Base-by-base conservation (phyloP, 2,113 vertebrate genomes). In the Datnioides undecimradiatus region DNA sequence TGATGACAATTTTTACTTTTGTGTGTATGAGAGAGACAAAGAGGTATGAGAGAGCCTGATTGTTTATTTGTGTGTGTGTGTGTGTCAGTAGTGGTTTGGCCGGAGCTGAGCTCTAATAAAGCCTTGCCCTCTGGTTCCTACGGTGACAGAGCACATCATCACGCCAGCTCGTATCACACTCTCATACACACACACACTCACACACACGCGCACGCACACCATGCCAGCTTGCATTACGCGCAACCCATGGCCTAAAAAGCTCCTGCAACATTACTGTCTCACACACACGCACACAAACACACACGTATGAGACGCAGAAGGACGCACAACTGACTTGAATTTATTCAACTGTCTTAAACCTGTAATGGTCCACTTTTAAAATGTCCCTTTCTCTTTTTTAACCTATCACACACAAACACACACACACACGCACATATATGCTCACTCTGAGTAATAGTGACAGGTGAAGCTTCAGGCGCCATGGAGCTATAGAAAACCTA, bases 81-180 rank as follows among this genome's bases (percentile, higher is more conserved):
- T 80, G 83, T 90, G 89, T 91, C 91, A 84, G 86, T 84, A 49
- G 73, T 74, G 55, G 80, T 92, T 89, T 91, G 87, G 73, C 87
- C 87, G 83, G 38, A 81, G 55, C 52, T 9, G 0, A 76, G 80
- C 85, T 85, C 82, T 79, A 81, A 91, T 87, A 88, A 88, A 88
- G 78, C 59, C 57, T 46, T 92, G 84, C 91, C 91, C 92, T 85
- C 83, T 91, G 90, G 91, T 97, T 97, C 94, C 91, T 90, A 76
- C 93, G 79, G 87, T 96, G 97, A 97, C 96, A 96, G 93, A 93
- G 94, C 93, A 95, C 95, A 95, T 96, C 95, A 95, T 96, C 96
- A 88, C 84, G 90, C 92, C 88, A 94, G 93, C 89, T 88, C 43
- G 27, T 69, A 76, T 73, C 40, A 80, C 70, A 58, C 77, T 81